phyloP scores from a whole-genome alignment of 1,140 invertebrate species.

The Saccostrea echinata region DNA sequence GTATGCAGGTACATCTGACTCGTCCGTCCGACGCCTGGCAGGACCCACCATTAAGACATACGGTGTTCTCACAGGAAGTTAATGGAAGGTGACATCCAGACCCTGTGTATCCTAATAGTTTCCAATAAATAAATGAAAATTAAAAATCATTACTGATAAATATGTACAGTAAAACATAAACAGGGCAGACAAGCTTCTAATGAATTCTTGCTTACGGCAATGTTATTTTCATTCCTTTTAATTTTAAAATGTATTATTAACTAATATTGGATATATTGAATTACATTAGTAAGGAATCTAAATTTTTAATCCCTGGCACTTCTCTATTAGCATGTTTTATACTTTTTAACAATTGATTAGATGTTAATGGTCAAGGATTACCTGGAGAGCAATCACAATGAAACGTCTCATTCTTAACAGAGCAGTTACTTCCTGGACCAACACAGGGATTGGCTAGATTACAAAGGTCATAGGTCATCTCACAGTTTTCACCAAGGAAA shows the following conservation, averaged over 20 bases:
- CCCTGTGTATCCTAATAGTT: slow-evolving; percentile 40
- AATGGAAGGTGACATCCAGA: slow-evolving; percentile 52
- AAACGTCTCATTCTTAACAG: slow-evolving; percentile 21
- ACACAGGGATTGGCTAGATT: slow-evolving; percentile 53
- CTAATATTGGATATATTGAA: no score
- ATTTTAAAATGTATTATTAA: no score
- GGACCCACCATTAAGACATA: slow-evolving; percentile 81
- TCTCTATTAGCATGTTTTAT: no score
- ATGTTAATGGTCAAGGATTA: no score
- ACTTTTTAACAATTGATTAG: no score
- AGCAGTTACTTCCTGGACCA: slow-evolving; percentile 50
- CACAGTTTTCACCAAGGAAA: slow-evolving; percentile 52
- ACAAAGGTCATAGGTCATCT: slow-evolving; percentile 49
- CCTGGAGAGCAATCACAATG: slow-evolving; percentile 43
- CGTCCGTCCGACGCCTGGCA: slow-evolving; percentile 53
- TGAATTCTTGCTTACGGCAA: no score
- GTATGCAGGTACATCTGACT: slow-evolving; percentile 55
- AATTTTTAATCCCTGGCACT: no score
- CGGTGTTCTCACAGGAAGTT: slow-evolving; percentile 84
- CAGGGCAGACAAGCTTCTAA: no score
- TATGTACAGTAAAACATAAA: no score
- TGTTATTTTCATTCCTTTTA: no score
- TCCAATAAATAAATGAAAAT: background rate
- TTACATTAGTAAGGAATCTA: no score
- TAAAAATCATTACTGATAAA: background rate